These are phyloP conservation scores for Garrulus glandarius DNA, from an alignment of 2,797 vertebrate genomes.

Conservation along the genomic window DNA sequence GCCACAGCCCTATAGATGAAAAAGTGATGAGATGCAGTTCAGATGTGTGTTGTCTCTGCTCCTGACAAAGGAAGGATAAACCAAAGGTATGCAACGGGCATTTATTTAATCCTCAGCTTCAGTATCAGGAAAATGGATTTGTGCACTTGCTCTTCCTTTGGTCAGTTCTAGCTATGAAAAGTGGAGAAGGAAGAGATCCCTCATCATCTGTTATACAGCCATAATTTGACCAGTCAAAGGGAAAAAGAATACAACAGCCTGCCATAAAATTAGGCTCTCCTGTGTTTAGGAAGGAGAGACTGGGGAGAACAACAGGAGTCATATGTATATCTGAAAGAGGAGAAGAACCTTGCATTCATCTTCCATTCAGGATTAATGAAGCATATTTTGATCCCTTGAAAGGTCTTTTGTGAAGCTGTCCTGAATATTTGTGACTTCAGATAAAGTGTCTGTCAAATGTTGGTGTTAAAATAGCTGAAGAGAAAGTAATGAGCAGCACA, in stretches of 20 bases:
- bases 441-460: constrained; percentile 2
- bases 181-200: neutral
- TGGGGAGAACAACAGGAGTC: neutral
- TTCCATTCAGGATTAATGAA: constrained; percentile 23
- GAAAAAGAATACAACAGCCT: neutral
- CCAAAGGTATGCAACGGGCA: neutral
- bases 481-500: neutral
- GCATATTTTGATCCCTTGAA: constrained; percentile 13
- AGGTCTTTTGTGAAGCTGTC: neutral
- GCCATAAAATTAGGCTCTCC: neutral
- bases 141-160: neutral
- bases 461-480: neutral
- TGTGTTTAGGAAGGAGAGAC: neutral
- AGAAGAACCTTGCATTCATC: neutral
- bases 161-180: neutral
- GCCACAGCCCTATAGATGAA: neutral
- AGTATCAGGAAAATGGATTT: neutral
- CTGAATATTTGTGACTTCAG: neutral
- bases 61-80: neutral
- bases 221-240: neutral
- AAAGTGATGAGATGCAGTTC: neutral
- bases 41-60: neutral
- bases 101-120: neutral
- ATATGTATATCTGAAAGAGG: constrained; percentile 7
- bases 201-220: neutral